A percentile compares a stretch with the other conserved stretches of the same genome.
These are phyloP conservation scores for Melitaea athalia DNA, from an alignment of 2,888 invertebrate genomes.

Conservation along the genomic window DNA sequence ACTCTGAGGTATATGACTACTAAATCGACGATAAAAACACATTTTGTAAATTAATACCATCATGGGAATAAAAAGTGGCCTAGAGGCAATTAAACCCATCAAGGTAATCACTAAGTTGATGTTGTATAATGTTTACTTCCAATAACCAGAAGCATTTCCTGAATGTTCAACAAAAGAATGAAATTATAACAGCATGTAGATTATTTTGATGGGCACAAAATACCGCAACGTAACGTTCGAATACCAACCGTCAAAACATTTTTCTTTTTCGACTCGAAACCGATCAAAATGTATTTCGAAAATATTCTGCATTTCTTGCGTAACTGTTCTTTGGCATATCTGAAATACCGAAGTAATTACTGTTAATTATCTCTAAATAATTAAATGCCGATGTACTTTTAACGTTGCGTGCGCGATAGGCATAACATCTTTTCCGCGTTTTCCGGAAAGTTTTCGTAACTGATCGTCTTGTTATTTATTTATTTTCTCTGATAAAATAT, in stretches of 20 bases:
- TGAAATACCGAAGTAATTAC: conserved; percentile 20
- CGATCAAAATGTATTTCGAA: neutral
- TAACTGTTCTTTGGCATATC: conserved; percentile 1
- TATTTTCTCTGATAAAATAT: neutral
- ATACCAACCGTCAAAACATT: neutral
- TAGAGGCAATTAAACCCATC: no score
- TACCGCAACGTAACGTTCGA: no score
- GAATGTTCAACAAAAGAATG: neutral
- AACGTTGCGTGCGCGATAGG: conserved; percentile 16
- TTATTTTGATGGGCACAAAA: neutral
- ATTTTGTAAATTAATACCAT: no score
- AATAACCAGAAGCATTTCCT: no score
- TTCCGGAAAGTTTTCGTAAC: conserved; percentile 6
- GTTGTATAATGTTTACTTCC: no score
- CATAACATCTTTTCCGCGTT: conserved; percentile 14
- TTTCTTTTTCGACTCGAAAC: neutral
- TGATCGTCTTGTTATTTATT: conserved; percentile 3
- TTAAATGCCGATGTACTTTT: conserved; percentile 8
- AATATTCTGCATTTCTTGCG: conserved; percentile 3
- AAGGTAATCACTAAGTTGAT: no score
- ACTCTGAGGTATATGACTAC: no score
- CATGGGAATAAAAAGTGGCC: no score
- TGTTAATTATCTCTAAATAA: conserved; percentile 13
- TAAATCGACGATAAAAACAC: no score
- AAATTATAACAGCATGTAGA: neutral